Evolutionary conservation across 2,113 vertebrate genomes (phyloP), one percentile per base, ranked within the genome.

Genomic region (Ancistrus triradiatus): DNA sequence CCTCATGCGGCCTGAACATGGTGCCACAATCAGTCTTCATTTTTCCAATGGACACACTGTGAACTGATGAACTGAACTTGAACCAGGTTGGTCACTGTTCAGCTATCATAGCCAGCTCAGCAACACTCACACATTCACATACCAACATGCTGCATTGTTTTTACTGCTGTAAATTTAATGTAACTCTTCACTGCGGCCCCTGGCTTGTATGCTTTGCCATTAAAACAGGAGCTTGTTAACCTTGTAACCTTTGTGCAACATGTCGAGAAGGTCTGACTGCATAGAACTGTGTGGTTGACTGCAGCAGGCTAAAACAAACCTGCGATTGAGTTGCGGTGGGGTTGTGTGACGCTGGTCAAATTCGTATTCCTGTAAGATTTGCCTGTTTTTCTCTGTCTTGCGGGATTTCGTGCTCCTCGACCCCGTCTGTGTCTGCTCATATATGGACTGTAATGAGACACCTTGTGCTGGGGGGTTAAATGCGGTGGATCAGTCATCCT

Each of bases 51-150:
- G 87, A 88, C 79, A 86, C 78, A 74, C 80, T 80, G 79, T 85
- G 78, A 91, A 89, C 89, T 86, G 84, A 84, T 89, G 89, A 92
- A 91, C 91, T 91, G 84, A 84, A 78, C 85, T 90, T 91, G 75
- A 77, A 85, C 89, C 84, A 86, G 84, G 87, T 85, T 80, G 88
- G 83, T 88, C 88, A 86, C 85, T 74, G 28, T 86, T 90, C 82
- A 6, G 35, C 3, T 37, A 21, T 85, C 85, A 87, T 83, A 81
- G 79, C 84, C 46, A 55, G 58, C 59, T 69, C 67, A 62, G 22
- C 43, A 27, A 22, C 44, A 42, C 40, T 44, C 63, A 67, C 19
- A 31, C 22, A 14, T 21, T 19, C 52, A 8, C 24, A 17, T 7
- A 31, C 19, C 19, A 35, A 31, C 27, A 14, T 27, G 25, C 35